phyloP scores from a whole-genome alignment of 2,888 invertebrate species.

The Caenorhabditis afra region DNA sequence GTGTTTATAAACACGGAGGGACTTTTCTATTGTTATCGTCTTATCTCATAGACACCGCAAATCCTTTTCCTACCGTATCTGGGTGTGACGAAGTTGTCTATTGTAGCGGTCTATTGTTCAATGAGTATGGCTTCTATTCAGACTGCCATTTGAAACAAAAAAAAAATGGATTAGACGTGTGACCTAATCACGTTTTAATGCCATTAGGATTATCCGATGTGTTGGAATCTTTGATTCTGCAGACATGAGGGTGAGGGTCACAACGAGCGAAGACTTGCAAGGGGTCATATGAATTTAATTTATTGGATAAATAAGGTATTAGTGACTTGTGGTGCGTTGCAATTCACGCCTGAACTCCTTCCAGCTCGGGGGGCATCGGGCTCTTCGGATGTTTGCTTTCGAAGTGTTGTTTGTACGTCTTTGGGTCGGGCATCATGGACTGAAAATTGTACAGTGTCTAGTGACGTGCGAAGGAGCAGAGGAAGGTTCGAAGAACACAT shows the following conservation, averaged over 20 bases:
- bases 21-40: neutral
- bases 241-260: neutral
- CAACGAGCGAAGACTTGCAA: neutral
- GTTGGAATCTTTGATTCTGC: constrained; percentile 11
- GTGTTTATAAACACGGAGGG: constrained; percentile 17
- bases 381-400: constrained; percentile 99
- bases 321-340: neutral
- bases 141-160: constrained; percentile 1
- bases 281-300: constrained; percentile 6
- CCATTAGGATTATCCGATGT: constrained; percentile 6
- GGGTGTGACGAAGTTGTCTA: too few relatives aligned
- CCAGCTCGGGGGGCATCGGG: constrained; percentile 87
- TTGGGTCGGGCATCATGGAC: constrained; percentile 95
- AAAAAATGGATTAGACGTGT: constrained; percentile 18
- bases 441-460: constrained; percentile 82
- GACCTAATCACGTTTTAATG: constrained; percentile 24
- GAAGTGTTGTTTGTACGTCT: constrained; percentile 99
- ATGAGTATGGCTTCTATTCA: too few relatives aligned
- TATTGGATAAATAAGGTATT: neutral
- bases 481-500: constrained; percentile 17
- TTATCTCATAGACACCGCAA: neutral
- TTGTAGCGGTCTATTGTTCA: too few relatives aligned
- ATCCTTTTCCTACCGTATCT: neutral
- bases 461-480: neutral
- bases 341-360: constrained; percentile 80